These are phyloP conservation scores for Scaptomyza parva DNA, from an alignment of 2,888 invertebrate genomes.

Conservation along the genomic window DNA sequence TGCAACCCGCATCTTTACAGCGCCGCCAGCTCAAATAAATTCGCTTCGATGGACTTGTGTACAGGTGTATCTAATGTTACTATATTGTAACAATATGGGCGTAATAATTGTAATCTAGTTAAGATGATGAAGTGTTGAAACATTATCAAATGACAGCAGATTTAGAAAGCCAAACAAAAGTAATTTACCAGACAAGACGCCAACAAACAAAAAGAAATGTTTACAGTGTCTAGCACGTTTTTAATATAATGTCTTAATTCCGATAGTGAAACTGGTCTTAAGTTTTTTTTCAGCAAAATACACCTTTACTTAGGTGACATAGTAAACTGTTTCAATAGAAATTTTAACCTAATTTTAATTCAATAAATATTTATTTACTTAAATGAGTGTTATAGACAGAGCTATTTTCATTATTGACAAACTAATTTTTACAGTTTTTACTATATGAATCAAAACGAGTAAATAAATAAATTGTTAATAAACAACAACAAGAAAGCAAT, in stretches of 20 bases:
- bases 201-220: background rate
- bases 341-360: background rate
- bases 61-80: constrained; percentile 64
- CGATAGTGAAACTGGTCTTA: background rate
- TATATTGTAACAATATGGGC: constrained; percentile 62
- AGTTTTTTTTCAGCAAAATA: background rate
- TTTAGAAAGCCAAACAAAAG: constrained; percentile 55
- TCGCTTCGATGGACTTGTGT: constrained; percentile 35
- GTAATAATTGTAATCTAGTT: constrained; percentile 59
- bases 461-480: no score
- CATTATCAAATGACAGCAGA: constrained; percentile 36
- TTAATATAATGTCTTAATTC: background rate
- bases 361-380: background rate
- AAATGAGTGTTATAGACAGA: no score
- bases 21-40: constrained; percentile 60
- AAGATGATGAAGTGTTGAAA: constrained; percentile 57
- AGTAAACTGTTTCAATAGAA: background rate
- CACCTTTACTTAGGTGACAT: no score
- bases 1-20: constrained; percentile 61
- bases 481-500: no score
- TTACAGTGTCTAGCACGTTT: background rate
- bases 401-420: background rate
- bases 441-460: no score
- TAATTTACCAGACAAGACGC: background rate
- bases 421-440: background rate